These are phyloP conservation scores for Pundamilia nyererei DNA, from an alignment of 2,113 vertebrate genomes.

Conservation along the genomic window DNA sequence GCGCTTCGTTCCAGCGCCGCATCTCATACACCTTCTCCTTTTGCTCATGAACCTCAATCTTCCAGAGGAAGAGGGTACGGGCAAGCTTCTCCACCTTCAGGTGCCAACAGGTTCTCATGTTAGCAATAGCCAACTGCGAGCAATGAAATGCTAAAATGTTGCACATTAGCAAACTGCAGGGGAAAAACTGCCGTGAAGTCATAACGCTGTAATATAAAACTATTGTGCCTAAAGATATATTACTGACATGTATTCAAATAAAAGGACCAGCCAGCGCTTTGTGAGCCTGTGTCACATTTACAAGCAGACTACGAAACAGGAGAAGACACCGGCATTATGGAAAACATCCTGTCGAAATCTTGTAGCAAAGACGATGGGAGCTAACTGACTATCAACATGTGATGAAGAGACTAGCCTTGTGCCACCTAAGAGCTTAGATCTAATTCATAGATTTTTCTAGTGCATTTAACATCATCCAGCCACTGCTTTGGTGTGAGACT, in stretches of 20 bases:
- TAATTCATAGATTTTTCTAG: neutral
- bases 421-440: neutral
- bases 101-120: neutral
- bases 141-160: neutral
- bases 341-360: neutral
- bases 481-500: neutral
- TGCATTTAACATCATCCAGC: neutral
- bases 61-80: constrained; percentile 90
- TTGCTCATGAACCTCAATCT: constrained; percentile 92
- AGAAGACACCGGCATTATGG: neutral
- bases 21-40: constrained; percentile 96
- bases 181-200: neutral
- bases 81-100: constrained; percentile 89
- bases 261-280: neutral
- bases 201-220: neutral
- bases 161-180: neutral
- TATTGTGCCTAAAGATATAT: neutral
- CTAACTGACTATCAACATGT: neutral
- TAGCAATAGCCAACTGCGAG: neutral
- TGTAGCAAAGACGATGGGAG: neutral
- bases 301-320: neutral
- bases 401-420: neutral
- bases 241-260: neutral
- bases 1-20: constrained; percentile 92
- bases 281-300: neutral